A percentile compares a stretch with the other conserved stretches of the same genome.
phyloP scores from a whole-genome alignment of 2,113 vertebrate genomes.

The Saiga tatarica region DNA sequence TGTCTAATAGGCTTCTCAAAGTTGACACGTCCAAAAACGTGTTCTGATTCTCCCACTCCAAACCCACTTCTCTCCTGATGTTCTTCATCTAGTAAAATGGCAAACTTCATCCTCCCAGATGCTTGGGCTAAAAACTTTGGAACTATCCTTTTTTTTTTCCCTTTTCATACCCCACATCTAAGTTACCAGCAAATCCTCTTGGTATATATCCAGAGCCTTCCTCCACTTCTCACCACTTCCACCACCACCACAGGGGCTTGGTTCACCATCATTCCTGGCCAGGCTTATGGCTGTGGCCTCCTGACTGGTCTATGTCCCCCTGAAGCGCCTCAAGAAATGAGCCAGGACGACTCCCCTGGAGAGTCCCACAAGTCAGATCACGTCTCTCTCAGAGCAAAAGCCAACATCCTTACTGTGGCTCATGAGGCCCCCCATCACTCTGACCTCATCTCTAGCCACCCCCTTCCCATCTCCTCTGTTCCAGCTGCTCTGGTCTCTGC shows the following conservation, averaged over 20 bases:
- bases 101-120: neutral
- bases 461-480: neutral
- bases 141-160: neutral
- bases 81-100: neutral
- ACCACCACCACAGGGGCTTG: no score
- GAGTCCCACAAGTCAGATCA: neutral
- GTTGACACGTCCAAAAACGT: neutral
- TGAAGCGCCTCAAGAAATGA: neutral
- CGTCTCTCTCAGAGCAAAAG: neutral
- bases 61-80: neutral
- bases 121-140: neutral
- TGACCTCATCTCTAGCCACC: neutral
- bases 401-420: neutral
- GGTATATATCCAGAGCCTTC: neutral
- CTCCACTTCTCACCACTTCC: no score
- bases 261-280: neutral
- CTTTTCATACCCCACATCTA: neutral
- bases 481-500: neutral
- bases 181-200: neutral
- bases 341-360: neutral
- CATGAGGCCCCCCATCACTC: rapidly evolving
- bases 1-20: neutral
- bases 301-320: neutral
- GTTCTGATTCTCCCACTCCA: neutral
- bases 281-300: neutral